Evolutionary conservation across 2,113 vertebrate genomes (phyloP).

Genomic region (Siniperca chuatsi): DNA sequence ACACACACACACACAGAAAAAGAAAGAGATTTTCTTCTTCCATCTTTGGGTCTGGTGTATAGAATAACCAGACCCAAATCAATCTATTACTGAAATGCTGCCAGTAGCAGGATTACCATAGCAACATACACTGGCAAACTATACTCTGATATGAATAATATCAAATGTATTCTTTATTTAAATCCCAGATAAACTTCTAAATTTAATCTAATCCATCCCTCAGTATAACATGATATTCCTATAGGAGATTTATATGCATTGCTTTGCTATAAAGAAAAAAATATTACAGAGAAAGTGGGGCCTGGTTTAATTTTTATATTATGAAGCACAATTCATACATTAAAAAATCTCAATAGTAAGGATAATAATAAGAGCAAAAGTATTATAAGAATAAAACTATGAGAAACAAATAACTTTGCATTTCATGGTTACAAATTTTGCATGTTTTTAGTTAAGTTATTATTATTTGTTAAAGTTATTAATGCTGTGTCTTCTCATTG

Average conservation of each 20-base stretch:
- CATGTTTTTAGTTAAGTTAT: not conserved
- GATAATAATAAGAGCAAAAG: not conserved
- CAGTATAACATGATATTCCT: not conserved
- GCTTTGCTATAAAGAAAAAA: not conserved
- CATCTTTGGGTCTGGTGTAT: conserved; percentile 66
- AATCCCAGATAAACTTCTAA: conserved; percentile 14
- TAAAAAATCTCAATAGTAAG: not conserved
- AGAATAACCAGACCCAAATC: conserved; percentile 71
- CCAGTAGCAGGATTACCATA: conserved; percentile 76
- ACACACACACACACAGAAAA: not conserved
- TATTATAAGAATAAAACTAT: not conserved
- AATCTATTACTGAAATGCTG: conserved; percentile 75
- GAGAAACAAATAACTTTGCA: not conserved
- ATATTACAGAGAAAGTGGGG: not conserved
- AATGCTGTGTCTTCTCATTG: not conserved
- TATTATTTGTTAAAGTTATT: not conserved
- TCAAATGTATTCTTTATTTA: conserved; percentile 41
- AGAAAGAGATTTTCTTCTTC: conserved; percentile 49
- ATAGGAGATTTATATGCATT: not conserved
- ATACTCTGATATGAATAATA: conserved; percentile 51
- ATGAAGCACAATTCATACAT: not conserved
- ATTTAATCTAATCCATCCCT: conserved; percentile 24
- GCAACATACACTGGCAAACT: conserved; percentile 69
- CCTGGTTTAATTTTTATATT: not conserved
- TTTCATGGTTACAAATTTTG: not conserved